Percentiles rank a stretch among this genome's conserved stretches.
These are phyloP conservation scores for Parasteatoda tepidariorum DNA, from an alignment of 1,140 invertebrate species.

Conservation along the genomic window DNA sequence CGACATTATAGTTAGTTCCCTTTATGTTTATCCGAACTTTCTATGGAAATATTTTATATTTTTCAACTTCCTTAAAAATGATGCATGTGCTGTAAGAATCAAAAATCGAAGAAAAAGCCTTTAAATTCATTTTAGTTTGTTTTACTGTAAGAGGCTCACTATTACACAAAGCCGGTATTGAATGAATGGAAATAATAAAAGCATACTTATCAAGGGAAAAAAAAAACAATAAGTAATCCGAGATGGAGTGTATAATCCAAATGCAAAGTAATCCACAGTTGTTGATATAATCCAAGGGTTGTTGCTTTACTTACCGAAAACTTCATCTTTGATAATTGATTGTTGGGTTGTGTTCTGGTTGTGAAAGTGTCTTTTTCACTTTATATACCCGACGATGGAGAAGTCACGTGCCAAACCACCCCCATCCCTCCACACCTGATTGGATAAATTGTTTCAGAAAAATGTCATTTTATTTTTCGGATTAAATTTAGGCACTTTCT, in stretches of 20 bases:
- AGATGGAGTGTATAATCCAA: background rate
- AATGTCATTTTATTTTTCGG: background rate
- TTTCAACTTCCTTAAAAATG: too few species aligned
- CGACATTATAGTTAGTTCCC: too few species aligned
- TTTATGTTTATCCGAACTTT: too few species aligned
- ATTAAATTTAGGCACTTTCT: background rate
- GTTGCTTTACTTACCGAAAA: background rate
- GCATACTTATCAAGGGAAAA: too few species aligned
- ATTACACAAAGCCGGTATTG: too few species aligned
- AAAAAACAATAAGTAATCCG: too few species aligned
- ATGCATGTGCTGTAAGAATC: too few species aligned
- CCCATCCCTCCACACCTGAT: background rate
- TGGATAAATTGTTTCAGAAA: background rate
- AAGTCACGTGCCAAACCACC: background rate
- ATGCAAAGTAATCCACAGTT: background rate
- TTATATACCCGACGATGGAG: background rate
- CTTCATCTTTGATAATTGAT: background rate
- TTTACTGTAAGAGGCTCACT: too few species aligned
- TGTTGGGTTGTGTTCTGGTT: background rate
- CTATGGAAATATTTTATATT: too few species aligned
- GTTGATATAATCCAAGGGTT: background rate
- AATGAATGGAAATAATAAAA: too few species aligned
- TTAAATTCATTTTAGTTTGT: too few species aligned
- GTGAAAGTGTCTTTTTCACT: background rate
- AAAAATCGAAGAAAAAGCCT: too few species aligned